These are phyloP conservation scores for Megalops atlanticus DNA, from an alignment of 2,113 vertebrate genomes.

Conservation along the genomic window DNA sequence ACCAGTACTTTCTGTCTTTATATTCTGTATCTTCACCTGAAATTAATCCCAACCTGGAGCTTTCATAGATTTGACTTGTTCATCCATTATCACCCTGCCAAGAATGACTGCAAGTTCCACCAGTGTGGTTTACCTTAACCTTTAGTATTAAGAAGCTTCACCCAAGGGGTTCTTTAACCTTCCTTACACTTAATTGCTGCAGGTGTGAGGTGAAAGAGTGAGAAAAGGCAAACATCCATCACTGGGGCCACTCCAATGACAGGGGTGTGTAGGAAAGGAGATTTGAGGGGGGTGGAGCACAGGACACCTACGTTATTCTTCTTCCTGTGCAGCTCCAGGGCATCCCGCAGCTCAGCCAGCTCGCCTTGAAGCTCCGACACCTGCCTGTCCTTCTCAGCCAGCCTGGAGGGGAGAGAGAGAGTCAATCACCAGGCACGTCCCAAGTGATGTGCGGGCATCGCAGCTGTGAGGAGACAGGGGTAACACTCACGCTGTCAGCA, in stretches of 20 bases:
- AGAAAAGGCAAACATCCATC: too few relatives aligned
- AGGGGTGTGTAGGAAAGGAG: not conserved
- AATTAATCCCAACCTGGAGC: not conserved
- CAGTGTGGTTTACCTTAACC: not conserved
- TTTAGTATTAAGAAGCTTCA: not conserved
- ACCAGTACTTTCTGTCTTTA: too few relatives aligned
- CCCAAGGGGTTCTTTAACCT: not conserved
- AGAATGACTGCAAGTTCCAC: not conserved
- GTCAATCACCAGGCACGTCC: not conserved
- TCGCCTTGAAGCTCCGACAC: slow-evolving; percentile 75
- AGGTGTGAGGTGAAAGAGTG: not conserved
- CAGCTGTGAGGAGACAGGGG: not conserved
- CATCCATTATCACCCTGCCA: not conserved
- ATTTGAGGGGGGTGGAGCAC: not conserved
- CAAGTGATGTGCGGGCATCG: not conserved
- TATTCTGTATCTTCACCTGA: not conserved
- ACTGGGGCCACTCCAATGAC: not conserved
- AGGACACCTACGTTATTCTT: slow-evolving; percentile 93
- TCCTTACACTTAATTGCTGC: not conserved
- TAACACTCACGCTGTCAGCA: slow-evolving; percentile 64
- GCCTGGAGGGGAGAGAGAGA: slow-evolving; percentile 63
- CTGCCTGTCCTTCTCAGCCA: slow-evolving; percentile 81
- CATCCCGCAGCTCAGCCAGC: slow-evolving; percentile 77
- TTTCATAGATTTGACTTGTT: not conserved
- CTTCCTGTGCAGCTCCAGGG: slow-evolving; percentile 88